Evolutionary conservation across 2,113 vertebrate species (phyloP), one percentile per base, ranked within the genome.

Genomic region (Chlorodrepanis virens): DNA sequence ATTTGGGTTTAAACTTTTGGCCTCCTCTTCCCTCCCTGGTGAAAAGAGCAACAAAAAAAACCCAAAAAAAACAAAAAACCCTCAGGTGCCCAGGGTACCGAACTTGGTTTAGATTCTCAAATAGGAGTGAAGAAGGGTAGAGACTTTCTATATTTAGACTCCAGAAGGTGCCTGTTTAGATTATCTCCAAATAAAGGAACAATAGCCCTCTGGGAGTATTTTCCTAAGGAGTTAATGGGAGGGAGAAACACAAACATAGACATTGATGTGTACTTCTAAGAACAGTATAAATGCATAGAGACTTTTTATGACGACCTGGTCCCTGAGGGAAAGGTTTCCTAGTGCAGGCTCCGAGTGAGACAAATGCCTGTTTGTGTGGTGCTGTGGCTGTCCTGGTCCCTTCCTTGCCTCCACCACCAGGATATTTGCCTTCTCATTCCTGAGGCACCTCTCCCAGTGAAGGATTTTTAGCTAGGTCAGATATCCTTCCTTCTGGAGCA

Each of bases 141-240:
- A 68, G 27, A 12, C 29, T 54, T 39, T 93, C 87, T 76, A 16
- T 56, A 39, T 74, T 83, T 89, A 78, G 84, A 20, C 60, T 92
- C 75, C 49, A 54, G 89, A 77, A 96, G 64, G 53, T 89, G 60
- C 76, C 70, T 71, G 83, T 85, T 85, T 40, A 82, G 57, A 53
- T 87, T 77, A 49, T 86, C 59, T 93, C 84, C 56, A 71, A 72
- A 59, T 59, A 83, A 81, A 92, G 64, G 77, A 93, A 61, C 72
- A 79, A 50, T 59, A 76, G 69, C 39, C n/a, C 0, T 0, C 71
- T 67, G 49, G 31, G 57, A 37, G 35, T 92, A 53, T 86, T 90
- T 95, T 80, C n/a, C 67, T 70, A 50, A 77, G 89, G 76, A 50
- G 59, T 70, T 86, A 83, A 88, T 31, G 64, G 82, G 89, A 45